phyloP scores from a whole-genome alignment of 2,888 invertebrate species.

The Halocaridina rubra region DNA sequence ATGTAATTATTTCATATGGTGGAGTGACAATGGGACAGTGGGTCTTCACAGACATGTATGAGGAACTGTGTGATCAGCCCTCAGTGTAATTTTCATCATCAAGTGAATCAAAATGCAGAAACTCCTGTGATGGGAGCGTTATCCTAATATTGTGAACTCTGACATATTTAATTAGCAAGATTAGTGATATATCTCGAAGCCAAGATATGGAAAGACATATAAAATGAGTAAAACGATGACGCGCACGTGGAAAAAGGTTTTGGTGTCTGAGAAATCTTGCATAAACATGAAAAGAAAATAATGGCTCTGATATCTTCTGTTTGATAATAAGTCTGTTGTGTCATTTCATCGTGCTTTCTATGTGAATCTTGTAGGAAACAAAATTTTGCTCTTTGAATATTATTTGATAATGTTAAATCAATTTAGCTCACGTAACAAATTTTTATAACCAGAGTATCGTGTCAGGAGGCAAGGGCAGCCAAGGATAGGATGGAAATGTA shows the following conservation, averaged over 20 bases:
- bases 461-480: conserved; percentile 50
- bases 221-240: conserved; percentile 1
- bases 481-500: conserved; percentile 55
- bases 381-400: conserved; percentile 49
- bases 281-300: conserved; percentile 45
- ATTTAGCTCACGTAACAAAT: conserved; percentile 53
- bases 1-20: conserved; percentile 46
- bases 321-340: conserved; percentile 61
- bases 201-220: conserved; percentile 47
- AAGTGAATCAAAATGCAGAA: conserved; percentile 57
- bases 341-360: conserved; percentile 62
- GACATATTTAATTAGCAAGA: conserved; percentile 51
- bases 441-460: conserved; percentile 47
- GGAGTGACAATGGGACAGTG: conserved; percentile 52
- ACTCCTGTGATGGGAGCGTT: conserved; percentile 40
- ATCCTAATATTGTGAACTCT: conserved; percentile 54
- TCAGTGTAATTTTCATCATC: conserved; percentile 41
- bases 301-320: conserved; percentile 57
- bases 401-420: conserved; percentile 53
- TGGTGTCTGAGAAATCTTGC: conserved; percentile 49
- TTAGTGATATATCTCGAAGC: conserved; percentile 41
- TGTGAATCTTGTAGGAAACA: conserved; percentile 62
- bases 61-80: conserved; percentile 52
- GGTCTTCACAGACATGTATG: conserved; percentile 37
- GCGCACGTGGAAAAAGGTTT: conserved; percentile 27